These are phyloP conservation scores for Melanchra persicariae DNA, from an alignment of 2,888 invertebrate genomes.

Conservation along the genomic window DNA sequence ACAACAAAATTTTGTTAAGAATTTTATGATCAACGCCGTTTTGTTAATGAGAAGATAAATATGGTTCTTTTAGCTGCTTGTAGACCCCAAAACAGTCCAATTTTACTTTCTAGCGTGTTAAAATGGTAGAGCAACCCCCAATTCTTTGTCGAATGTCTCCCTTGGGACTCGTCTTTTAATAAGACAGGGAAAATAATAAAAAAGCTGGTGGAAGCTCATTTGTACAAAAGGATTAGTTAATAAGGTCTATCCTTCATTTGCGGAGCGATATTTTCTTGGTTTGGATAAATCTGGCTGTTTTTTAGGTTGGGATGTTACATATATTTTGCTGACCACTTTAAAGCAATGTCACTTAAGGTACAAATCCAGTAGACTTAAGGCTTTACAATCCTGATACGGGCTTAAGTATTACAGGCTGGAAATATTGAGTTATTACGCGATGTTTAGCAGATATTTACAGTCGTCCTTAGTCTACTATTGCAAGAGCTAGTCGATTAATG, in stretches of 20 bases:
- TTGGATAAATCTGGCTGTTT: not conserved
- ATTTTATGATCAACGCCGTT: not conserved
- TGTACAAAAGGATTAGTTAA: conserved; percentile 9
- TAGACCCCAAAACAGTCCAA: not conserved
- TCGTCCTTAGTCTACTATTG: too few species aligned
- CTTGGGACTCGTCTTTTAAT: conserved; percentile 23
- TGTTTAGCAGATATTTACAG: not conserved
- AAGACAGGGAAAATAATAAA: conserved; percentile 28
- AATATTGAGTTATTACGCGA: not conserved
- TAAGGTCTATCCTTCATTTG: conserved; percentile 6
- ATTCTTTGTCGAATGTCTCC: conserved; percentile 1
- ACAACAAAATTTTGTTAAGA: not conserved
- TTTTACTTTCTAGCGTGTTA: conserved; percentile 5
- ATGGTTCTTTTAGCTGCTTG: too few species aligned
- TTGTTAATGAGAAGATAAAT: not conserved
- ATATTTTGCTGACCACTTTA: not conserved
- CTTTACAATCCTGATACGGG: not conserved
- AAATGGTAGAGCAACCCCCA: not conserved
- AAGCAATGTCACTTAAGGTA: not conserved
- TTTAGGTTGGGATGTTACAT: not conserved
- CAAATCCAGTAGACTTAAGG: too few species aligned
- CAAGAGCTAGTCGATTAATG: too few species aligned
- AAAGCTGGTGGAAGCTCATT: conserved; percentile 2
- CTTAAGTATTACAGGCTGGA: not conserved
- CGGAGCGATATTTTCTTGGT: not conserved